Evolutionary conservation across 2,888 invertebrate genomes (phyloP), one percentile per base, ranked within the genome.

Genomic region (Apodemia hepburni): DNA sequence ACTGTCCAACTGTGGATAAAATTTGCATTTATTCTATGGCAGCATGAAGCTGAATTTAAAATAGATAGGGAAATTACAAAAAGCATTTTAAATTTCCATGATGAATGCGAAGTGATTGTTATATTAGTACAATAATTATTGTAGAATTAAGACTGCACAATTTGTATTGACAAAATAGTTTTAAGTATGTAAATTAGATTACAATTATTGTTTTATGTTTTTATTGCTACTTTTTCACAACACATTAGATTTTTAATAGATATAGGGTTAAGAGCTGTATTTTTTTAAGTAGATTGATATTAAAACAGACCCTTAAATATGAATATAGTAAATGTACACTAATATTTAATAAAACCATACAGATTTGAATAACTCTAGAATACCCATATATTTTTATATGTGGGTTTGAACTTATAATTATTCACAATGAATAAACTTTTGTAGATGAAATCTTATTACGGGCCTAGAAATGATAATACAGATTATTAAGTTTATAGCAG

Each of bases 81-180:
- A 18, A 22, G 22, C 51, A 51, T 51, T 27, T 51, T 18, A 51
- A 49, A 27, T 51, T 22, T 27, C 18, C 18, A 18, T 51, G 9
- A 22, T 11, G 12, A 51, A 27, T 27, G 51, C 51, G 61, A 61
- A 51, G 63, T 65, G 65, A 64, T 64, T 65, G 57, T 27, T 51
- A 65, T 62, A 73, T 69, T 73, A 75, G 79, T 79, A 80, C 77
- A 78, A 78, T 72, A 71, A 72, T 15, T 42, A 42, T 65, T 70
- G 69, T 71, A 69, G 65, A 59, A 54, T 65, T 69, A 69, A 69
- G 66, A 57, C 63, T 62, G 67, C 65, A 67, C 64, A 68, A 68
- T 66, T 65, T 68, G 64, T 66, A 58, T 63, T 49, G 51, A 51
- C 51, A 60, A 61, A 58, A 42, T 66, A 68, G 61, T 58, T 63